Base-by-base conservation (phyloP, 2,797 vertebrate species). In the Cryptoprocta ferox region DNA sequence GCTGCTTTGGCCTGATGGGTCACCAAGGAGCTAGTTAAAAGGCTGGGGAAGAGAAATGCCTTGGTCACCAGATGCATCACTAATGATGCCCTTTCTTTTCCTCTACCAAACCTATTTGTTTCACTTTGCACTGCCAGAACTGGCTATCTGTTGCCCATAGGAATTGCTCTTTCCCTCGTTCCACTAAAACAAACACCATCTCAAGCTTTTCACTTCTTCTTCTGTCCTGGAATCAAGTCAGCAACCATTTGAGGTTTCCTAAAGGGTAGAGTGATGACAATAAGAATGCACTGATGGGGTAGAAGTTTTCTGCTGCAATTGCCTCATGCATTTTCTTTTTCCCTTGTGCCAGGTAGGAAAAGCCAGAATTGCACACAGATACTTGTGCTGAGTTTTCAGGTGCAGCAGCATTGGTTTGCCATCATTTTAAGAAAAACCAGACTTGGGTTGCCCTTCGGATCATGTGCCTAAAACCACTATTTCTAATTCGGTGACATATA, bases 401-500 rank as follows among this genome's bases (percentile, higher is more conserved):
- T 7, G 45, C 68, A 61, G 10, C 65, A 61, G 81, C 19, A 5
- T 10, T 89, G 63, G 78, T 66, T 86, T 28, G 79, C 61, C 48
- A 21, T 59, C 50, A 16, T 94, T 86, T 96, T 4, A 39, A 95
- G 39, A 89, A 94, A 93, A 96, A 78, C 0, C 15, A 68, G 88
- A 78, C 19, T 65, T 80, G 32, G 45, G 45, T n/a, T 85, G 24
- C 24, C 50, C 75, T 82, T 96, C 30, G 39, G 13, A 10, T 82
- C 37, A 68, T 86, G 70, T 73, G 39, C 50, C 45, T 86, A 71
- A 65, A 92, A 56, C 15, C 13, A 80, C 11, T 50, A 71, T 92
- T 89, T 94, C 68, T 94, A 92, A 94, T 85, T 93, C 56, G 50
- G 50, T 85, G 21, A 82, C 73, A 30, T 87, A 18, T 32, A 48